Percentiles rank a stretch among this genome's conserved stretches.
Evolutionary conservation across 2,113 vertebrate species (phyloP).

Genomic region (Hymenochirus boettgeri): DNA sequence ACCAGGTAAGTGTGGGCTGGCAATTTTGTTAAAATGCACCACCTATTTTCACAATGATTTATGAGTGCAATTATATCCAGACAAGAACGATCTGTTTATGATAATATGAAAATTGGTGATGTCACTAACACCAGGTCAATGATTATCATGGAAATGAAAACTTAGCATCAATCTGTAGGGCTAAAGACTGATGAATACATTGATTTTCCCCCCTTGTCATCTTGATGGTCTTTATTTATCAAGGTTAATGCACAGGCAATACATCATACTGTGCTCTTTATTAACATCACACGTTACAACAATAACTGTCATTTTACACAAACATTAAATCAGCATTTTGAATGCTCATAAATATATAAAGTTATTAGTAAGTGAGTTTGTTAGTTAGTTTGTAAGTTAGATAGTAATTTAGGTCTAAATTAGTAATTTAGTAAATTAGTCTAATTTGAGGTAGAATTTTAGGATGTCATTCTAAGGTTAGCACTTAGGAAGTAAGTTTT

Average conservation of each 20-base stretch:
- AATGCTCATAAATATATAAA: not conserved
- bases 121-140: conserved; percentile 22
- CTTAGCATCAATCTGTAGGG: not conserved
- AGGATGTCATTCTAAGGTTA: too few relatives aligned
- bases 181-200: conserved; percentile 26
- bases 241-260: conserved; percentile 1
- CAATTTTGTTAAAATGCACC: too few relatives aligned
- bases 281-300: not conserved
- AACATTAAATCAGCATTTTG: not conserved
- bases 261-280: not conserved
- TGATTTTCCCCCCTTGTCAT: conserved; percentile 4
- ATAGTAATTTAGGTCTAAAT: too few relatives aligned
- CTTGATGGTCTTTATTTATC: conserved; percentile 25
- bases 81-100: conserved; percentile 16
- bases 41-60: not conserved
- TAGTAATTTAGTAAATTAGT: too few relatives aligned
- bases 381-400: too few relatives aligned
- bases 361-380: too few relatives aligned
- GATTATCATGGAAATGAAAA: conserved; percentile 6
- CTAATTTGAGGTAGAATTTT: too few relatives aligned
- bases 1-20: too few relatives aligned
- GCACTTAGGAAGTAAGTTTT: too few relatives aligned
- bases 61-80: not conserved
- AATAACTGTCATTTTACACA: not conserved
- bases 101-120: conserved; percentile 13